Conservation (phyloP, 1,140 invertebrate genomes). For the Scaptomyza montana region DNA sequence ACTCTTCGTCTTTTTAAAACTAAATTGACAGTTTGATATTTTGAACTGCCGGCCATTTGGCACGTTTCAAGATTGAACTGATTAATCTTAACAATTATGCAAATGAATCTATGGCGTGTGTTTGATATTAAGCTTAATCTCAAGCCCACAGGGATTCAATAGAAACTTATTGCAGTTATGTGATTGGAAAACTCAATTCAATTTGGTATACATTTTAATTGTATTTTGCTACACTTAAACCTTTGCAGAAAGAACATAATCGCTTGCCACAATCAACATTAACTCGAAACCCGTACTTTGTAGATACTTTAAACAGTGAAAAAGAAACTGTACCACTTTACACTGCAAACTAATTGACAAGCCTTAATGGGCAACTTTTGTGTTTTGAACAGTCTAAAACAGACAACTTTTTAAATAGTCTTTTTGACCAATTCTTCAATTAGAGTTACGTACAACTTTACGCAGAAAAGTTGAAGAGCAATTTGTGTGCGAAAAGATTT, state of each 20-base stretch:
- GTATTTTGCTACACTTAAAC: background rate
- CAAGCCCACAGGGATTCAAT: background rate
- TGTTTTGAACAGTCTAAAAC: constrained; percentile 44
- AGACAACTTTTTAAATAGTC: constrained; percentile 35
- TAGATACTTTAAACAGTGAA: background rate
- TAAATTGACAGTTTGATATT: constrained; percentile 55
- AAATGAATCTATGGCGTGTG: constrained; percentile 21
- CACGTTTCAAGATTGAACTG: constrained; percentile 43
- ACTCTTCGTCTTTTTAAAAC: constrained; percentile 14
- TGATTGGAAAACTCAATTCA: constrained; percentile 2
- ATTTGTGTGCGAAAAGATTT: constrained; percentile 69
- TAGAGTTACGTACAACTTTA: constrained; percentile 57
- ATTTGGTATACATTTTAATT: background rate
- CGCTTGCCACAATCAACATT: background rate
- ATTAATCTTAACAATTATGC: constrained; percentile 42
- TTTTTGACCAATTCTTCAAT: constrained; percentile 54
- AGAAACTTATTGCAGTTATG: constrained; percentile 1
- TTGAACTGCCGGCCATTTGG: constrained; percentile 42
- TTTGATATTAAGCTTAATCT: background rate
- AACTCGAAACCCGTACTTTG: background rate
- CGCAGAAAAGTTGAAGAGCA: constrained; percentile 47
- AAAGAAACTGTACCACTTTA: constrained; percentile 18
- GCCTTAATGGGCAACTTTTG: background rate
- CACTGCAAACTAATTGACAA: constrained; percentile 10
- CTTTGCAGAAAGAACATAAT: background rate